Base-by-base conservation (phyloP, 2,888 invertebrate genomes). In the Heliconius hortense region DNA sequence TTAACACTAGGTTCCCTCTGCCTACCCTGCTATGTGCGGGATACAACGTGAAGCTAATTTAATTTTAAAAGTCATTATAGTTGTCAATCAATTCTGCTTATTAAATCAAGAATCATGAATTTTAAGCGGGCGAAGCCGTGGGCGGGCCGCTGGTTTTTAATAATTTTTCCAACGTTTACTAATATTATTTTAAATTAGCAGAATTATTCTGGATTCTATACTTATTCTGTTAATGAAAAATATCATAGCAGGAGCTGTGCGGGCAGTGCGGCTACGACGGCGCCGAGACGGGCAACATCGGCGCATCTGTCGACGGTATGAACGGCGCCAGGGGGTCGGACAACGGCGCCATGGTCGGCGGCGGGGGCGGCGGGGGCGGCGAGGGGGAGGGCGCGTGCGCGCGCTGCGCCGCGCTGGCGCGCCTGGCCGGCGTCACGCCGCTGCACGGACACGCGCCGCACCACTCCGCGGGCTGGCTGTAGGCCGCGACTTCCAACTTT, bases 341-440 rank as follows among this genome's bases (percentile, higher is more conserved):
- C 18, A 13, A 26, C 21, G 71, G 26, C 64, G 78, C 68, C 48
- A 79, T 62, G 77, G 79, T 74, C 66, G 81, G 69, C 60, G 76
- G 64, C 48, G 81, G 68, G 53, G 76, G 63, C 48, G 67, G 56
- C 39, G 77, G 73, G 62, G 76, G 60, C 39, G 76, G 72, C 79
- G 80, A 74, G 67, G 76, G 72, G 78, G 80, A 74, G 67, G 76
- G 74, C 74, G 56, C 85, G 81, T 90, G 91, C 89, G 95, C 95
- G 77, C 95, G 96, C 80, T 94, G 95, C 84, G 94, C 94, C 82
- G 94, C 95, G 84, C 89, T 95, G 83, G 95, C 96, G 81, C 95
- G 96, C 86, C 93, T 96, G 83, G 95, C 96, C 24, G 96, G 96
- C 80, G 96, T 97, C 79, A 96, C 96, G 86, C 96, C 96, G 81